phyloP scores from a whole-genome alignment of 1,140 invertebrate genomes.

The Trachymyrmex septentrionalis region DNA sequence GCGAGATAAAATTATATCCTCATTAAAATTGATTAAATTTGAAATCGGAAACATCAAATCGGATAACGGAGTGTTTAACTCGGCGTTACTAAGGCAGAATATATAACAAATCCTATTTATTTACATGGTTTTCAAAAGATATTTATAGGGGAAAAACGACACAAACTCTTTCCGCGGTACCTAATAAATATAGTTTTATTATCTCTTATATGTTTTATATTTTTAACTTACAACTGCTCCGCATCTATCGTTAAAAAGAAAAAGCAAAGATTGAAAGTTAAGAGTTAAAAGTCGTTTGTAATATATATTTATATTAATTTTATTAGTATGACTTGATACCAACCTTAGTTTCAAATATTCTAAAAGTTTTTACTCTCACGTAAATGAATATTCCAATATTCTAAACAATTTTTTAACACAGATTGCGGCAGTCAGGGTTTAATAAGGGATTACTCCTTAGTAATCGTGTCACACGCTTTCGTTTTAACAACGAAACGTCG shows the following conservation, averaged over 20 bases:
- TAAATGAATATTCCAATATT: background rate
- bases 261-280: background rate
- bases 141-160: no score
- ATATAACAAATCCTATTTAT: no score
- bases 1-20: background rate
- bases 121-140: no score
- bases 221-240: background rate
- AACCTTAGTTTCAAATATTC: background rate
- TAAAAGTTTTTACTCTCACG: background rate
- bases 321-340: background rate
- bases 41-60: no score
- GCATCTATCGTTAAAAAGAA: background rate
- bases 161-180: no score
- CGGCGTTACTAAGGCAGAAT: no score
- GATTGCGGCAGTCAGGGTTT: background rate
- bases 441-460: background rate
- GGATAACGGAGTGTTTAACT: background rate
- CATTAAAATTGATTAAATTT: background rate
- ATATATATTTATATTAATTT: background rate
- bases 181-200: background rate
- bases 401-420: background rate
- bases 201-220: no score
- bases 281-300: background rate
- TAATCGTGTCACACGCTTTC: background rate
- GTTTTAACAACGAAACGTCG: background rate